Percentiles rank a stretch among this genome's conserved stretches.
These are phyloP conservation scores for Candoia aspera DNA, from an alignment of 2,113 vertebrate genomes.

Conservation along the genomic window DNA sequence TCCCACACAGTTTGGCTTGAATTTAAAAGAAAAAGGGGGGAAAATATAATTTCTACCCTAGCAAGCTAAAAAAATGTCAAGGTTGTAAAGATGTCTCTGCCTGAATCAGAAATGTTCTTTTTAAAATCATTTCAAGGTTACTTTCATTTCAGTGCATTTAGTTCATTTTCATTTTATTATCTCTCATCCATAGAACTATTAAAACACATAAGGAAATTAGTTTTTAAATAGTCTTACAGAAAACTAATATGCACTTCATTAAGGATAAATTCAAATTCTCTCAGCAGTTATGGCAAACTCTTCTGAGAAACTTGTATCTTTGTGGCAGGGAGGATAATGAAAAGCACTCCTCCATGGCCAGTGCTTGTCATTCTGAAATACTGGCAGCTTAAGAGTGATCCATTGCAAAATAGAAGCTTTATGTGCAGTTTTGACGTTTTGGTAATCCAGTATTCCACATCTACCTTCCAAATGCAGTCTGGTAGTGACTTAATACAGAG, in stretches of 20 bases:
- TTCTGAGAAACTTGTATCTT: slow-evolving; percentile 12
- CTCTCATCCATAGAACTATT: slow-evolving; percentile 1
- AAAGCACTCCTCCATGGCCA: neutral
- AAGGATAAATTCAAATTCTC: slow-evolving; percentile 28
- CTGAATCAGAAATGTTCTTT: neutral
- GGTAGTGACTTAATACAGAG: neutral
- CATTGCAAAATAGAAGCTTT: neutral
- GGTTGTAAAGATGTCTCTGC: neutral
- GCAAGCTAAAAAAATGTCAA: neutral
- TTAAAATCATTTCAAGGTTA: slow-evolving; percentile 20
- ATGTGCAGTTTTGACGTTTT: neutral
- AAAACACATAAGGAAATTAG: slow-evolving; percentile 29
- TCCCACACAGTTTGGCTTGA: neutral
- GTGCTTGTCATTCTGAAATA: neutral
- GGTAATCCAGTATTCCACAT: neutral
- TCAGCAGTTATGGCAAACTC: neutral
- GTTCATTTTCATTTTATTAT: slow-evolving; percentile 23
- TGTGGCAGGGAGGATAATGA: neutral
- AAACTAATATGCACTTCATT: slow-evolving; percentile 45
- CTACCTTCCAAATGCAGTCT: neutral
- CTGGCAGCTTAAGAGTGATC: neutral
- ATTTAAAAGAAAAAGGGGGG: slow-evolving; percentile 6
- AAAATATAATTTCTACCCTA: neutral
- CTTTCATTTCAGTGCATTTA: slow-evolving; percentile 13
- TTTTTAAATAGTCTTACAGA: slow-evolving; percentile 42